Evolutionary conservation across 2,888 invertebrate genomes (phyloP).

Genomic region (Erannis defoliaria): DNA sequence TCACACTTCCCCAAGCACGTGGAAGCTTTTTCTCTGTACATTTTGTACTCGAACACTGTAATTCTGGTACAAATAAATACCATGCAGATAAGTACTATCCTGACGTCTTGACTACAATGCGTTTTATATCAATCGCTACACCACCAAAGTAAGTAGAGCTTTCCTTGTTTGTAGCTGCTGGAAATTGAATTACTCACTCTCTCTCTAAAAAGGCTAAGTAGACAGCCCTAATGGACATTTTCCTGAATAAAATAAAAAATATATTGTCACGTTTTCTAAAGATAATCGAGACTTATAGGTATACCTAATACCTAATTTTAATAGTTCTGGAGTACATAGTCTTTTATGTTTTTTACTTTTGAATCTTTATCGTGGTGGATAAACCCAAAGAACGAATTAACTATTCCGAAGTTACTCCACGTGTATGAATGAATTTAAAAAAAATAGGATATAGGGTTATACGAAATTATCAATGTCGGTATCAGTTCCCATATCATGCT

Average conservation of each 20-base stretch:
- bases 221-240: background rate
- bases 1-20: too few relatives aligned
- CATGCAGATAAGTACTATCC: slow-evolving; percentile 1
- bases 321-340: too few relatives aligned
- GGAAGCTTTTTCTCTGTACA: background rate
- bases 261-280: background rate
- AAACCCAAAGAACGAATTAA: too few relatives aligned
- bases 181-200: background rate
- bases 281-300: too few relatives aligned
- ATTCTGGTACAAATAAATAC: background rate
- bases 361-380: too few relatives aligned
- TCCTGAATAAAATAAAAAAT: background rate
- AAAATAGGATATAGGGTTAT: too few relatives aligned
- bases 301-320: too few relatives aligned
- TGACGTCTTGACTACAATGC: slow-evolving; percentile 28
- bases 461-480: too few relatives aligned
- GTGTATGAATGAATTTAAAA: too few relatives aligned
- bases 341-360: too few relatives aligned
- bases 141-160: slow-evolving; percentile 19
- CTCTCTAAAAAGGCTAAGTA: background rate
- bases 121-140: slow-evolving; percentile 27
- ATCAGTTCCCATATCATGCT: too few relatives aligned
- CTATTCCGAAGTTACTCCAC: too few relatives aligned
- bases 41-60: background rate
- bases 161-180: slow-evolving; percentile 1